Percentiles rank a stretch among this genome's conserved stretches.
These are phyloP conservation scores for Ursus arctos DNA, from an alignment of 2,113 vertebrate genomes.

Conservation along the genomic window DNA sequence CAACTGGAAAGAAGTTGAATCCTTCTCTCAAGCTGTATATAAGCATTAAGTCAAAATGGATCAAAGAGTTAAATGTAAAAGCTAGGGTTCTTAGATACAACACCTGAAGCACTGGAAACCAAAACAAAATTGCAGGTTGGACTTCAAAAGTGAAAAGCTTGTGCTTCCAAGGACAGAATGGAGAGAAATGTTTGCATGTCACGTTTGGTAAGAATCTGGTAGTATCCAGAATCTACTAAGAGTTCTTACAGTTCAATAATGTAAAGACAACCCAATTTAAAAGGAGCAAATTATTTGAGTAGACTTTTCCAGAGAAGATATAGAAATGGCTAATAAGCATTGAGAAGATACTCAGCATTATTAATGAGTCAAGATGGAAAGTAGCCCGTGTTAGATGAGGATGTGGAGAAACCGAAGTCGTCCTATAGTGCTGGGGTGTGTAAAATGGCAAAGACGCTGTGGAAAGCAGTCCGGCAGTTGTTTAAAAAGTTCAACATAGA, in stretches of 20 bases:
- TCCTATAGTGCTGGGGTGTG: rapidly evolving
- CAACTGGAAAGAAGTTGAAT: not conserved
- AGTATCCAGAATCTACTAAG: not conserved
- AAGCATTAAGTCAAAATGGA: not conserved
- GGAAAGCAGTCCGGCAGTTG: not conserved
- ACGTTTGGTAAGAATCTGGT: not conserved
- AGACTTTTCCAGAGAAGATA: not conserved
- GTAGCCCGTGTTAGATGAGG: not conserved
- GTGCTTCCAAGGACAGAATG: not conserved
- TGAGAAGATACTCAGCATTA: not conserved
- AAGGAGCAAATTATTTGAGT: not conserved
- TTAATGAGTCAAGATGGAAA: not conserved
- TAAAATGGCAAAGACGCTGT: not conserved
- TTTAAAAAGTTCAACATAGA: not conserved
- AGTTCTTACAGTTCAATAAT: not conserved
- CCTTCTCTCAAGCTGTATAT: not conserved
- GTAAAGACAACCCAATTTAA: not conserved
- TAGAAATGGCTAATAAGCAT: rapidly evolving
- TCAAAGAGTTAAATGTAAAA: not conserved
- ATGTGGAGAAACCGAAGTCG: not conserved
- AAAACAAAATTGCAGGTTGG: not conserved
- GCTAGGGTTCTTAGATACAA: not conserved
- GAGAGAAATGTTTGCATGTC: not conserved
- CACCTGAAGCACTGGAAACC: not conserved
- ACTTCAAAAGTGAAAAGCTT: not conserved